Evolutionary conservation across 92 coral and sea anemone species (phyloP), one percentile per base, ranked within the genome.

Genomic region (Bergia sp.): DNA sequence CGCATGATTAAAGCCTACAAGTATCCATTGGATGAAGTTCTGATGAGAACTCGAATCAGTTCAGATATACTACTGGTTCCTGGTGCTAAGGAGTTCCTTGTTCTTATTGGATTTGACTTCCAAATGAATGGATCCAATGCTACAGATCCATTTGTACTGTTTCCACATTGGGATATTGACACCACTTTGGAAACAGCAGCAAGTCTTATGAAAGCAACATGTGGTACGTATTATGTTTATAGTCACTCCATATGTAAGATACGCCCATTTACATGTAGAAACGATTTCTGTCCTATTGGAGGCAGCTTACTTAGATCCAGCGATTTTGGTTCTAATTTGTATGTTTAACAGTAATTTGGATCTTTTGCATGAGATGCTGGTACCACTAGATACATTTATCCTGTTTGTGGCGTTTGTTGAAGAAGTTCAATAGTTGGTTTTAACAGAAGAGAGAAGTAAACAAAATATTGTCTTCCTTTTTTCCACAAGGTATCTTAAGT

Each of bases 101-200:
- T 29, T 42, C 91, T 90, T 53, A 81, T 95, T 71, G 96, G 95
- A 15, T 95, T 95, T 79, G 96, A 94, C 89, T 92, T 95, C 75
- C 95, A 95, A 44, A 91, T 58, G 64, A 94, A 91, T 40, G 98
- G 92, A 41, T 91, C 96, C 1, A 83, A 82, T n/a, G 94, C 91
- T 61, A 91, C 58, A 64, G 96, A 95, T 77, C 95, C 95, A 4
- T 92, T 92, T 90, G 94, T 95, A 13, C 88, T 95, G 45, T 95
- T 95, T 79, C 98, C 96, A 2, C 95, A 95, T 69, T 95, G 98
- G 98, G 98, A 94, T 86, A 92, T 92, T 42, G 98, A 95, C 45
- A 91, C 80, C 71, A 88, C 91, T 15, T 84, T 95, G 77, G 79
- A 88, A 37, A 82, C 91, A 42, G 72, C 92, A 37, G 89, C 93